A percentile compares a stretch with the other conserved stretches of the same genome.
phyloP scores from a whole-genome alignment of 2,888 invertebrate genomes.

The Agonopterix subpropinquella region DNA sequence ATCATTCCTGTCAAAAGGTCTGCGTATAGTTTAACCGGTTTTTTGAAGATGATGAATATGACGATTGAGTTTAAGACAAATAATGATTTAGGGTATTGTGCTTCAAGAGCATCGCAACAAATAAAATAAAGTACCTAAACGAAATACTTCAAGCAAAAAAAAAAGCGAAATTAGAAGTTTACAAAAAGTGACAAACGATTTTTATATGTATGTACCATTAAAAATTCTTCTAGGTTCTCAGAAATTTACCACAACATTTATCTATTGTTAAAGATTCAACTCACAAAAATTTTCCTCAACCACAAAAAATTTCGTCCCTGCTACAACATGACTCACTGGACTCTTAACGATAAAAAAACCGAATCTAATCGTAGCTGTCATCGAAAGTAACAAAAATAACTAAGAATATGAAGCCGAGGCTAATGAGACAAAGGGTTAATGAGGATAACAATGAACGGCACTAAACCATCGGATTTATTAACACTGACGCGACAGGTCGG shows the following conservation, averaged over 20 bases:
- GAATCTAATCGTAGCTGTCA: slow-evolving; percentile 65
- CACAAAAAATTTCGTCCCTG: not conserved
- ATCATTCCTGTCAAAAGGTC: no score
- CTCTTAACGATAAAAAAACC: slow-evolving; percentile 20
- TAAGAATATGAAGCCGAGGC: slow-evolving; percentile 58
- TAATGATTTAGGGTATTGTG: no score
- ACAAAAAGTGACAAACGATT: slow-evolving; percentile 30
- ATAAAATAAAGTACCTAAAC: no score
- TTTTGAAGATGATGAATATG: no score
- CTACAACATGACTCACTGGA: not conserved
- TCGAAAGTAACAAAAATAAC: slow-evolving; percentile 53
- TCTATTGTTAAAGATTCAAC: no score
- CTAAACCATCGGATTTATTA: slow-evolving; percentile 72
- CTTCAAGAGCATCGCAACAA: no score
- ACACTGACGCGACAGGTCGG: slow-evolving; percentile 43
- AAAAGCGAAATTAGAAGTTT: not conserved
- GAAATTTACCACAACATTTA: no score
- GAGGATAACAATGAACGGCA: slow-evolving; percentile 67
- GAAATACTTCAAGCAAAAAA: not conserved
- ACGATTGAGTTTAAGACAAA: no score
- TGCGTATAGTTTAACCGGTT: no score
- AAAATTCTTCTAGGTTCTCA: no score
- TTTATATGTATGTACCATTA: slow-evolving; percentile 4
- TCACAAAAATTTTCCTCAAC: not conserved
- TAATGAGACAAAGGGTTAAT: slow-evolving; percentile 75